Conservation (phyloP, 2,113 vertebrate species). For the Ovibos moschatus region DNA sequence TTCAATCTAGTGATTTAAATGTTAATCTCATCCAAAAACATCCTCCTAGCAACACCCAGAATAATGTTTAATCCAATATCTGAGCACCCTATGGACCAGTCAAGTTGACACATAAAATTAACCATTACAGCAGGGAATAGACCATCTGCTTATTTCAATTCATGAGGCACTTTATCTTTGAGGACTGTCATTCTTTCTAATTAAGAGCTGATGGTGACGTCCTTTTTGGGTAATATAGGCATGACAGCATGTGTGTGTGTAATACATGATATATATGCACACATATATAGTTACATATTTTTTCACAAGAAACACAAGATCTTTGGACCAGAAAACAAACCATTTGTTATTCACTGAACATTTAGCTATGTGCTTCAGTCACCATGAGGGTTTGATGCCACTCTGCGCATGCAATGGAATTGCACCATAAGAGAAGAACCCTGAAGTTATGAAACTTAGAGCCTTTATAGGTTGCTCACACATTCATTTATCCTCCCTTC, state of each 20-base stretch:
- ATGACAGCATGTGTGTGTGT: not conserved
- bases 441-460: not conserved
- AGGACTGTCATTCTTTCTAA: not conserved
- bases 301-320: not conserved
- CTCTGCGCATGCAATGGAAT: not conserved
- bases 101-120: constrained; percentile 16
- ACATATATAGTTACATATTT: not conserved
- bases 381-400: not conserved
- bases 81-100: not conserved
- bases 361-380: not conserved
- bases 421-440: not conserved
- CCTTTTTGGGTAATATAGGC: not conserved
- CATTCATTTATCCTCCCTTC: not conserved
- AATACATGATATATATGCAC: not conserved
- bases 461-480: not conserved
- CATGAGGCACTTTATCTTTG: not conserved
- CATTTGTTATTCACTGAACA: not conserved
- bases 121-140: not conserved
- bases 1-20: not conserved
- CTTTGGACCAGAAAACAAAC: not conserved
- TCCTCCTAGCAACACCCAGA: not conserved
- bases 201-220: not conserved
- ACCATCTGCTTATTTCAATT: constrained; percentile 10
- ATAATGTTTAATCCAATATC: constrained; percentile 24
- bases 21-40: not conserved